A percentile compares a stretch with the other conserved stretches of the same genome.
Conservation (phyloP, 2,797 vertebrate genomes). For the Lagorchestes hirsutus region DNA sequence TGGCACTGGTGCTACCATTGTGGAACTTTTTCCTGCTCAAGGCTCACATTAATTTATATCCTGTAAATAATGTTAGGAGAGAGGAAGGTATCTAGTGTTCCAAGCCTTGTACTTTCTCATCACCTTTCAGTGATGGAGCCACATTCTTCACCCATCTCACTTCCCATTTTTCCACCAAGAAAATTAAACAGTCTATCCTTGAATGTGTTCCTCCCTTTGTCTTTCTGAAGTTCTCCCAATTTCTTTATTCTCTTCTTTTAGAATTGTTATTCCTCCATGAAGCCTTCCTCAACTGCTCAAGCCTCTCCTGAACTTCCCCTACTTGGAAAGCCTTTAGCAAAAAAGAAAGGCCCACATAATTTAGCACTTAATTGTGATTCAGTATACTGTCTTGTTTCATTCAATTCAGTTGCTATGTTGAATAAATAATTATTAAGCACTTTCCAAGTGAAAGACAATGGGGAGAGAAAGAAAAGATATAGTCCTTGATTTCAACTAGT, state of each 20-base stretch:
- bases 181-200: background rate
- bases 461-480: background rate
- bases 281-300: background rate
- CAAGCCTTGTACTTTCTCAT: background rate
- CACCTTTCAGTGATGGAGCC: background rate
- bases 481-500: background rate
- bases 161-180: background rate
- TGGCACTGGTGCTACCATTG: background rate
- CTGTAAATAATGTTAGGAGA: background rate
- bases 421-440: background rate
- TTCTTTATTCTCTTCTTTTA: background rate
- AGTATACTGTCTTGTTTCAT: background rate
- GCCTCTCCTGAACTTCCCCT: background rate
- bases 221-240: background rate
- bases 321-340: background rate
- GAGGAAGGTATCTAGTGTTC: background rate
- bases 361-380: background rate
- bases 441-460: background rate
- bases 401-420: background rate
- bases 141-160: background rate
- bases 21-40: background rate
- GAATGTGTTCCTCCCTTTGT: background rate
- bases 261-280: background rate
- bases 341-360: background rate
- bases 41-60: background rate